Evolutionary conservation across 1,140 invertebrate genomes (phyloP).

Genomic region (Cydia pomonella): DNA sequence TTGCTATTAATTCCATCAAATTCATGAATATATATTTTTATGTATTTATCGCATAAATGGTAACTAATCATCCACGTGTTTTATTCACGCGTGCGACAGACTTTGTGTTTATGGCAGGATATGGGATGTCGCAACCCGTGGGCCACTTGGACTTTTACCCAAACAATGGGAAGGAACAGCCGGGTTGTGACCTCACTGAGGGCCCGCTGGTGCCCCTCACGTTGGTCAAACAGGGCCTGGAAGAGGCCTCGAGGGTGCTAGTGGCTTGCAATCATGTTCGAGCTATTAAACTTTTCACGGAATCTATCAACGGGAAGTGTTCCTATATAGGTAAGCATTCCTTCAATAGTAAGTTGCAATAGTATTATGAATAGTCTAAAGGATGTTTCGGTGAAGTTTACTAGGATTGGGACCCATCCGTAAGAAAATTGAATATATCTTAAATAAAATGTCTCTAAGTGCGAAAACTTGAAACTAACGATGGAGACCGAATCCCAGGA

Average conservation of each 20-base stretch:
- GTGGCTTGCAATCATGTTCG: constrained; percentile 93
- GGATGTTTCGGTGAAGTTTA: not conserved
- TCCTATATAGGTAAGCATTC: constrained; percentile 85
- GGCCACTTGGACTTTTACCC: constrained; percentile 94
- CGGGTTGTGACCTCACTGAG: constrained; percentile 90
- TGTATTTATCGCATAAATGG: constrained; percentile 54
- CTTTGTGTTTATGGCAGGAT: constrained; percentile 85
- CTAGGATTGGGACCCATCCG: too few species aligned
- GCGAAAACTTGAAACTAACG: too few species aligned
- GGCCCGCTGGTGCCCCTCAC: constrained; percentile 87
- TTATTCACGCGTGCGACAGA: constrained; percentile 79
- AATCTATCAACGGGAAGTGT: constrained; percentile 90
- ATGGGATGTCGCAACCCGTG: constrained; percentile 92
- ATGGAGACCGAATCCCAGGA: too few species aligned
- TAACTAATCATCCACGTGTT: constrained; percentile 73
- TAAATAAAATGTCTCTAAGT: too few species aligned
- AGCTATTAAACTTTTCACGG: constrained; percentile 92
- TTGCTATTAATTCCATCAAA: constrained; percentile 47
- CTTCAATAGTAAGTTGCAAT: not conserved
- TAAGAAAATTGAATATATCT: too few species aligned
- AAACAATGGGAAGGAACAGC: constrained; percentile 93
- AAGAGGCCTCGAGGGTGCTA: constrained; percentile 88
- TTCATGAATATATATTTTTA: constrained; percentile 48
- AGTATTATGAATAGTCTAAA: not conserved
- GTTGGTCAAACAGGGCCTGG: constrained; percentile 87